Percentiles rank a stretch among this genome's conserved stretches.
phyloP scores from a whole-genome alignment of 1,140 invertebrate species.

The Drosophila teissieri region DNA sequence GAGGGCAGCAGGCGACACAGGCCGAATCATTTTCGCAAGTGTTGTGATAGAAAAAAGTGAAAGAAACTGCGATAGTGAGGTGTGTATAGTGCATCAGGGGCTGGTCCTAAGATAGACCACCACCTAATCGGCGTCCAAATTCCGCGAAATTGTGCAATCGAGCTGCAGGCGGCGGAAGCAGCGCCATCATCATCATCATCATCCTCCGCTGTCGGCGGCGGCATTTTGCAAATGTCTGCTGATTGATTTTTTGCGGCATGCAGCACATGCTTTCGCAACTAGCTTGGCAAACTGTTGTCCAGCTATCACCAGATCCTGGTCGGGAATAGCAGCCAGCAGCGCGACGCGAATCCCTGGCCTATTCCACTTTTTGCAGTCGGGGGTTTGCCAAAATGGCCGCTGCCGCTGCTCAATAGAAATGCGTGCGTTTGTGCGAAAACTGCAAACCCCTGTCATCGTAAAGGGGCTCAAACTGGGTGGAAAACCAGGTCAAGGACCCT shows the following conservation, averaged over 20 bases:
- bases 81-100: constrained; percentile 68
- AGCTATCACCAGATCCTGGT: neutral
- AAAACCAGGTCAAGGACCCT: constrained; percentile 42
- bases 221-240: constrained; percentile 79
- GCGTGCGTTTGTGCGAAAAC: constrained; percentile 31
- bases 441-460: constrained; percentile 12
- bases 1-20: constrained; percentile 55
- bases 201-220: constrained; percentile 13
- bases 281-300: neutral
- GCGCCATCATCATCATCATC: constrained; percentile 18
- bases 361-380: neutral
- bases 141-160: constrained; percentile 61
- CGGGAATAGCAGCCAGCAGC: neutral
- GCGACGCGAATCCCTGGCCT: neutral
- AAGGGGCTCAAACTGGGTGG: neutral
- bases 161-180: constrained; percentile 14
- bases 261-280: constrained; percentile 17
- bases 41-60: constrained; percentile 71
- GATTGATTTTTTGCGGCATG: constrained; percentile 76
- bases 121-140: constrained; percentile 18
- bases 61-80: constrained; percentile 65
- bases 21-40: constrained; percentile 68
- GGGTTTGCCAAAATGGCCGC: constrained; percentile 77
- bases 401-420: constrained; percentile 39
- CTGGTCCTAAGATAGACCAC: constrained; percentile 7